Evolutionary conservation across 2,113 vertebrate genomes (phyloP).

Genomic region (Sminthopsis crassicaudata): DNA sequence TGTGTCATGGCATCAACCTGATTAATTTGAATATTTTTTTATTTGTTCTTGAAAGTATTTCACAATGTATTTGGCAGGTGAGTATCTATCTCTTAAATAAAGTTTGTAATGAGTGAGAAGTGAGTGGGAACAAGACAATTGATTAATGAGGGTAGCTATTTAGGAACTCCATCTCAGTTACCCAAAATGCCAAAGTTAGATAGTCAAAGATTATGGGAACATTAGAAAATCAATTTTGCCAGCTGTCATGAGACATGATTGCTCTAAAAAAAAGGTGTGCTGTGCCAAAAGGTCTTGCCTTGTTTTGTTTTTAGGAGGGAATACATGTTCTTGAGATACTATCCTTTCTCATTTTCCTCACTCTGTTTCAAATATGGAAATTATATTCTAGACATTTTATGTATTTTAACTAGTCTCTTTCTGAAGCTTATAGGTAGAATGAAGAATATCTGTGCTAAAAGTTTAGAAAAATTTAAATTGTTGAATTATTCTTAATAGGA

Average conservation of each 20-base stretch:
- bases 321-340: fast-evolving
- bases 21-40: neutral
- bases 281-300: fast-evolving
- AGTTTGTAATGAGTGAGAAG: no score
- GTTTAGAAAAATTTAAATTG: neutral
- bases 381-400: neutral
- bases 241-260: fast-evolving
- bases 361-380: fast-evolving
- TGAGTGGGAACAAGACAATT: neutral
- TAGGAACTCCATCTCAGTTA: neutral
- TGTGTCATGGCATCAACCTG: neutral
- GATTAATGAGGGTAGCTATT: neutral
- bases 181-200: no score
- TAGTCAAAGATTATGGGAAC: neutral
- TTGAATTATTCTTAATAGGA: fast-evolving
- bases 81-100: neutral
- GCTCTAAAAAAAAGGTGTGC: fast-evolving
- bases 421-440: neutral
- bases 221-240: neutral
- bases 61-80: neutral
- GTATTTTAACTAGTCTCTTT: fast-evolving
- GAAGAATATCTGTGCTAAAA: no score
- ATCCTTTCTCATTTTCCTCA: neutral
- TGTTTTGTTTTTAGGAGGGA: no score
- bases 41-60: constrained; percentile 32